Evolutionary conservation across 2,797 vertebrate species (phyloP), one percentile per base, ranked within the genome.

Genomic region (Oreonectes daqikongensis): DNA sequence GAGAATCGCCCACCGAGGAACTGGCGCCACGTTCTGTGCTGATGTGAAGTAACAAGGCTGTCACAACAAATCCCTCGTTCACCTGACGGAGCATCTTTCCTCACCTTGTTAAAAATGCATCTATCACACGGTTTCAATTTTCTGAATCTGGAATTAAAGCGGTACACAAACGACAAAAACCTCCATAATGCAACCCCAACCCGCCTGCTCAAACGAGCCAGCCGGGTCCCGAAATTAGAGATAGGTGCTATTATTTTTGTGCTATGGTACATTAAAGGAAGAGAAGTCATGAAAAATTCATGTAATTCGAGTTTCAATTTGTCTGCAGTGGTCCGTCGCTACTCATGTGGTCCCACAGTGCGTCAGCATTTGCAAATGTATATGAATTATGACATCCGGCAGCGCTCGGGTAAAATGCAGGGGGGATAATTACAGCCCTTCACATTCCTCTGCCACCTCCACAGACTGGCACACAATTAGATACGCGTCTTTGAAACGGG

Each of bases 391-490:
- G 59, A 65, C 69, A 59, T 42, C 14, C 20, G 32, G 4, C 14
- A 2, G 35, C 32, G 52, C 70, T 69, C 1, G 48, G 57, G 61
- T 61, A 63, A 78, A 75, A 63, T 55, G 20, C 42, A 26, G 32
- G 65, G 44, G 32, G 50, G 73, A 48, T 26, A 60, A 72, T 83
- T 79, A 69, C 66, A 79, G 48, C 64, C 52, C 69, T 69, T 78
- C 48, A 70, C 71, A 72, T 79, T 82, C 67, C 53, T 59, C 77
- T 17, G 15, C 75, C 79, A 76, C 77, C 72, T 79, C 69, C 65
- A 61, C 52, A 15, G 60, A 55, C 77, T 68, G 68, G 48, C 67
- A 79, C 66, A 57, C 78, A 80, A 82, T 84, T 79, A 84, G 78
- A 69, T 55, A 57, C 10, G 15, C 26, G 35, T 77, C 69, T 81